Conservation (phyloP, 2,113 vertebrate genomes). For the Pseudolaguvia tuberculata region DNA sequence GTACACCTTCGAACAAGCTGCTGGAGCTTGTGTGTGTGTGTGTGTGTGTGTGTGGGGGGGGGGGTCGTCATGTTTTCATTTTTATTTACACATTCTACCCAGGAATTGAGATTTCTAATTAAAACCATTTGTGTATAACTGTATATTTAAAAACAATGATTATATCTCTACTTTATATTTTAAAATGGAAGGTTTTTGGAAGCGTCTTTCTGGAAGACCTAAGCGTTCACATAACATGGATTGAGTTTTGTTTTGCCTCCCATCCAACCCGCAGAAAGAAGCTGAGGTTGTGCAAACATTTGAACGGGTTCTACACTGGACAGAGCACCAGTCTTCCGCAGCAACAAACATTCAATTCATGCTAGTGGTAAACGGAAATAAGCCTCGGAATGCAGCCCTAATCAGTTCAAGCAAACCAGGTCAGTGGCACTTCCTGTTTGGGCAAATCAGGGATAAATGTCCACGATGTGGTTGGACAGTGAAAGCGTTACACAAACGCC, state of each 20-base stretch:
- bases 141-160: not conserved
- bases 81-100: not conserved
- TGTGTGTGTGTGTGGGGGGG: too few relatives aligned
- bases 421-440: constrained; percentile 53
- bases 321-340: constrained; percentile 50
- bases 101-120: too few relatives aligned
- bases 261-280: constrained; percentile 30
- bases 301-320: constrained; percentile 33
- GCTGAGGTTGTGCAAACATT: constrained; percentile 41
- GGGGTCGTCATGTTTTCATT: not conserved
- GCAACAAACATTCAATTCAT: constrained; percentile 69
- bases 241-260: constrained; percentile 39
- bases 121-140: not conserved
- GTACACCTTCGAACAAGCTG: not conserved
- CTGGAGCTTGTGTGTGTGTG: not conserved
- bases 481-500: constrained; percentile 33
- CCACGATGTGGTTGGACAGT: constrained; percentile 34
- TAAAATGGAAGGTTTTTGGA: not conserved
- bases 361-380: constrained; percentile 57
- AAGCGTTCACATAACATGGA: too few relatives aligned
- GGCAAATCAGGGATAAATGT: constrained; percentile 50
- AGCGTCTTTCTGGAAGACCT: too few relatives aligned
- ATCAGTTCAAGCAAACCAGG: constrained; percentile 60
- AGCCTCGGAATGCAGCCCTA: constrained; percentile 60
- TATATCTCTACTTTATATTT: not conserved